A percentile compares a stretch with the other conserved stretches of the same genome.
phyloP scores from a whole-genome alignment of 2,888 invertebrate species.

The Dusona sp. region DNA sequence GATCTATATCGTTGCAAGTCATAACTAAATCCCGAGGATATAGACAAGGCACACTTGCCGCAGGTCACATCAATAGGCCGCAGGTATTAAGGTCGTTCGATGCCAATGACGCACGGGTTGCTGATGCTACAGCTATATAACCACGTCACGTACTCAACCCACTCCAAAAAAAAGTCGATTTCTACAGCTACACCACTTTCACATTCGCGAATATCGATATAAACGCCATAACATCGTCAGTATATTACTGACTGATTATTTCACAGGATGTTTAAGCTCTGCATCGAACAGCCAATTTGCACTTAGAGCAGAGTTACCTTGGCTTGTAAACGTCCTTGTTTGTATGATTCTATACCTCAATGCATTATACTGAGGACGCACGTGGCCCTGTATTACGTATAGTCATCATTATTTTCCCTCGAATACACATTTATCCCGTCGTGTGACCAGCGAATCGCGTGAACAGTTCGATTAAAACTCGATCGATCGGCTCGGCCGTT shows the following conservation, averaged over 20 bases:
- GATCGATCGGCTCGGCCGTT: constrained; percentile 40
- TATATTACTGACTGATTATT: constrained; percentile 39
- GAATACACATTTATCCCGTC: not conserved
- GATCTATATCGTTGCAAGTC: not conserved
- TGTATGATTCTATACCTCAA: not conserved
- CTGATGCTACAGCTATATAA: constrained; percentile 54
- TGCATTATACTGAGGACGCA: not conserved
- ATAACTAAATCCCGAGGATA: constrained; percentile 6
- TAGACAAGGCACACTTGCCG: constrained; percentile 47
- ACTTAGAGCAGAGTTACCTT: not conserved
- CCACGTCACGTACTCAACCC: constrained; percentile 62
- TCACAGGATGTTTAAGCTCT: not conserved
- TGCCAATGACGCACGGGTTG: constrained; percentile 68
- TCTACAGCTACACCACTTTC: constrained; percentile 45
- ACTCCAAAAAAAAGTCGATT: constrained; percentile 41
- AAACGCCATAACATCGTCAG: not conserved
- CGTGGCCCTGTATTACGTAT: not conserved
- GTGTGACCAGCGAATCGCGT: constrained; percentile 33
- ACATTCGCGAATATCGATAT: constrained; percentile 36
- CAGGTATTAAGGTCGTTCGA: constrained; percentile 72
- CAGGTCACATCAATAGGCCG: constrained; percentile 70
- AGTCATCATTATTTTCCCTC: not conserved
- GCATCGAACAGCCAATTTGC: not conserved
- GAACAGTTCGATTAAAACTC: constrained; percentile 54
- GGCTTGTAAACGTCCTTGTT: not conserved